Evolutionary conservation across 1,140 invertebrate genomes (phyloP), one percentile per base, ranked within the genome.

Genomic region (Meteorus sp.): DNA sequence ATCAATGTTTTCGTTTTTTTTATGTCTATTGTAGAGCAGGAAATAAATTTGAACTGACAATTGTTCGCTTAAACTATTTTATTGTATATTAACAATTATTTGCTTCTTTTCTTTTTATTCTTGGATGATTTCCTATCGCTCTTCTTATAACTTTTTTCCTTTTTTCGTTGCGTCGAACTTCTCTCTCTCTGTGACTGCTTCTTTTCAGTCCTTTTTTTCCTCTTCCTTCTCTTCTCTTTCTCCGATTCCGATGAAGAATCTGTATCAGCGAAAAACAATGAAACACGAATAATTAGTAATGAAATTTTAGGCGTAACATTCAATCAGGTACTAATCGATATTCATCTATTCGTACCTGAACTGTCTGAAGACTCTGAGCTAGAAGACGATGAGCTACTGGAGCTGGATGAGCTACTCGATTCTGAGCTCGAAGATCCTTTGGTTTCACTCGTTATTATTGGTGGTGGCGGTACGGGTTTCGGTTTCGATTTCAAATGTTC

Each of bases 401-500:
- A 27, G 13, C 20, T 25, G n/a, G 47, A 51, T n/a, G 27, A 48
- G 2, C n/a, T n/a, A n/a, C n/a, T n/a, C n/a, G 47, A 27, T 27
- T 48, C 23, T 4, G 29, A 51, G 13, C 13, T 35, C 3, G 45
- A 27, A 5, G 9, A 11, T 15, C 27, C 33, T 9, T 33, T 3
- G 33, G 15, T 33, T 20, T 51, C 27, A 19, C n/a, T n/a, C n/a
- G 27, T 5, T 8, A 51, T 48, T 6, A 20, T 13, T 31, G 47
- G 47, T 17, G 50, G n/a, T 15, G 66, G 62, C 6, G 60, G 45
- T 20, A 56, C 23, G 17, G 67, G 59, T 45, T 75, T 76, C 4
- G 74, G 73, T 15, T 65, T 57, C 68, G 85, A 86, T 74, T 95
- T 96, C 31, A 97, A 80, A 82, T 96, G 93, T 70, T 95, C 93